phyloP scores from a whole-genome alignment of 2,113 vertebrate genomes.

The Phylloscopus whistleri region DNA sequence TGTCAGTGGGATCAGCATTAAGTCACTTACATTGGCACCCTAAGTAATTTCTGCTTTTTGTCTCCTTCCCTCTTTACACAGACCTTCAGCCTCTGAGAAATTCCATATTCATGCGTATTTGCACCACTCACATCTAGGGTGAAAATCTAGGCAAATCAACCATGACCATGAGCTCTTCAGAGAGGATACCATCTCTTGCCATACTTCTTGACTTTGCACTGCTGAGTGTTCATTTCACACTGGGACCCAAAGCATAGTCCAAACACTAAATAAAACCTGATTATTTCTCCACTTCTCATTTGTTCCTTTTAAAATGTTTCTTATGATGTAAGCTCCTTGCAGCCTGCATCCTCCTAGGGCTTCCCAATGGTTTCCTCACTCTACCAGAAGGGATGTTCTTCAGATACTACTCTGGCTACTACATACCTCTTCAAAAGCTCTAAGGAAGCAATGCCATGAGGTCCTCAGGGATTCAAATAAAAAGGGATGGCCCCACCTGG shows the following conservation, averaged over 20 bases:
- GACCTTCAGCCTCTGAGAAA: background rate
- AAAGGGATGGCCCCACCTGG: constrained; percentile 62
- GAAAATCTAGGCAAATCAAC: background rate
- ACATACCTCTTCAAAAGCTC: background rate
- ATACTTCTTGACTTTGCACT: background rate
- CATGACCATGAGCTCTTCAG: background rate
- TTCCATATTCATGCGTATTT: background rate
- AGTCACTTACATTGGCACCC: background rate
- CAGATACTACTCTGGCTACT: background rate
- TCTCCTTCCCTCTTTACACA: background rate
- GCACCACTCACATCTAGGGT: background rate
- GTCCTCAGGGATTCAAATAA: background rate
- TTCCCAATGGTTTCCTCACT: background rate
- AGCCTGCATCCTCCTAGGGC: background rate
- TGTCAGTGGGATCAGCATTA: background rate
- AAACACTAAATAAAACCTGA: background rate
- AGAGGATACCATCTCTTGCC: background rate
- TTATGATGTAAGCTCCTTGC: background rate
- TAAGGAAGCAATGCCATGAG: background rate
- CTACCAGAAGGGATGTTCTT: background rate
- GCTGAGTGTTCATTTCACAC: background rate
- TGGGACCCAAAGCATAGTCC: background rate
- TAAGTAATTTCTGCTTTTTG: background rate
- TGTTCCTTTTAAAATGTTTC: background rate
- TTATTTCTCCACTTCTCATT: background rate